These are phyloP conservation scores for Dynastes grantii DNA, from an alignment of 2,888 invertebrate genomes.

Conservation along the genomic window DNA sequence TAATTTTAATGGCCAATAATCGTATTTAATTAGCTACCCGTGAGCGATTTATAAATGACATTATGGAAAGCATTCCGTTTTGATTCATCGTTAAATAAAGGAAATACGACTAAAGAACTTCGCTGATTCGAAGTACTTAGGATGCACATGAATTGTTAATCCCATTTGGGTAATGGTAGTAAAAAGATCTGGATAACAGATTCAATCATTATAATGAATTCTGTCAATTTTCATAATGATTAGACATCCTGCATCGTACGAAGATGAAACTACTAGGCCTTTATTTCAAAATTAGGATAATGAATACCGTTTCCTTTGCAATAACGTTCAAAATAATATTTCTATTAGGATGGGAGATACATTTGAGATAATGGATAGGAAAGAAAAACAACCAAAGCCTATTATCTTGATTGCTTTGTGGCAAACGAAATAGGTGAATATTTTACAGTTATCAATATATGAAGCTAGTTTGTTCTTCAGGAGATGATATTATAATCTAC, in stretches of 20 bases:
- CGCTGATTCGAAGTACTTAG: neutral
- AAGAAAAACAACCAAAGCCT: no score
- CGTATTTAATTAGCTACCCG: constrained; percentile 34
- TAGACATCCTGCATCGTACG: neutral
- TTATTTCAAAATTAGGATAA: neutral
- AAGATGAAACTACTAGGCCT: neutral
- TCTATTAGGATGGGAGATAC: no score
- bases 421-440: no score
- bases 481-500: no score
- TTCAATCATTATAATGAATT: constrained; percentile 24
- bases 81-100: constrained; percentile 19
- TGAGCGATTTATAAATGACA: constrained; percentile 25
- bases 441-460: no score
- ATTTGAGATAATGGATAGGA: no score
- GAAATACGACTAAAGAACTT: constrained; percentile 16
- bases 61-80: constrained; percentile 18
- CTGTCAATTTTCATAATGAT: constrained; percentile 9
- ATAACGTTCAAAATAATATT: no score
- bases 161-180: neutral
- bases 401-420: no score
- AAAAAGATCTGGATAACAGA: neutral
- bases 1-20: constrained; percentile 37
- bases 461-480: no score
- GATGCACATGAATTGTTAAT: constrained; percentile 18
- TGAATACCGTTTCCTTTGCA: no score